These are phyloP conservation scores for Drosophila meridiana DNA, from an alignment of 2,888 invertebrate species.

Conservation along the genomic window DNA sequence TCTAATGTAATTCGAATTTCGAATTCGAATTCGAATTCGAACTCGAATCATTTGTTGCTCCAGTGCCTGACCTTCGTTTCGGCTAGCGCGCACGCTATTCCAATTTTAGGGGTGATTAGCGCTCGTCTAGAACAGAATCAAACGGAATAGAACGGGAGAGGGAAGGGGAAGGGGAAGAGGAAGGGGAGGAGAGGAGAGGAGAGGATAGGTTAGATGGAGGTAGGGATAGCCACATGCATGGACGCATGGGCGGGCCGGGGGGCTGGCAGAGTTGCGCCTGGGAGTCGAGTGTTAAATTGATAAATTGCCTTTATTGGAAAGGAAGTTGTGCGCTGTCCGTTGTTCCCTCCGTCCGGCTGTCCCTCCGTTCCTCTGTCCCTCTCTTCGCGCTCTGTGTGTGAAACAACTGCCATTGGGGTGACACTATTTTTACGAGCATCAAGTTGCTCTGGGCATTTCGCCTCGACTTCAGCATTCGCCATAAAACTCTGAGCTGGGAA, in stretches of 20 bases:
- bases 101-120: conserved; percentile 77
- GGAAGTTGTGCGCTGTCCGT: conserved; percentile 67
- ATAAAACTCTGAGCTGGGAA: conserved; percentile 33
- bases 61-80: conserved; percentile 65
- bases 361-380: background rate
- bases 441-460: conserved; percentile 36
- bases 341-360: background rate
- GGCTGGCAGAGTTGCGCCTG: conserved; percentile 33
- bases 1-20: conserved; percentile 13
- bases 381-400: background rate
- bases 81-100: conserved; percentile 60
- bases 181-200: background rate
- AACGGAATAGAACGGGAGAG: background rate
- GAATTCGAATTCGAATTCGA: conserved; percentile 13
- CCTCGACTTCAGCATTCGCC: conserved; percentile 12
- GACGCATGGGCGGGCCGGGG: conserved; percentile 1
- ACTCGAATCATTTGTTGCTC: conserved; percentile 40
- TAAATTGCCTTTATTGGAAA: conserved; percentile 77
- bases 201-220: conserved; percentile 23
- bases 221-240: conserved; percentile 24
- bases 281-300: conserved; percentile 76
- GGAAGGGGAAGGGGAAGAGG: background rate
- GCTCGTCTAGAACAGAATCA: conserved; percentile 34
- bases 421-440: conserved; percentile 60
- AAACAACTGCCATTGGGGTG: conserved; percentile 24